phyloP scores from a whole-genome alignment of 2,797 vertebrate genomes.

The Euthynnus affinis region DNA sequence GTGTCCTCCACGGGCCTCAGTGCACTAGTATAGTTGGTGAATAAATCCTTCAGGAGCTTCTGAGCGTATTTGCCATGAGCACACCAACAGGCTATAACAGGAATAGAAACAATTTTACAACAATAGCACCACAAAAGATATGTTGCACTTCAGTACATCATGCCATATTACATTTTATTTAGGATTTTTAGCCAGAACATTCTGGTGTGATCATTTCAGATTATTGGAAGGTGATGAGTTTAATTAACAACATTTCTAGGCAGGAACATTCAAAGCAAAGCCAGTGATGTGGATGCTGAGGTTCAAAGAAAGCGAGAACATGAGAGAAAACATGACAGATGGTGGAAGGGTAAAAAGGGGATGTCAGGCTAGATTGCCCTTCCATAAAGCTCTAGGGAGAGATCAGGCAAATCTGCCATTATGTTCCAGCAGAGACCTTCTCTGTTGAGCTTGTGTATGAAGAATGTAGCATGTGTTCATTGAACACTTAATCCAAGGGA shows the following conservation, averaged over 20 bases:
- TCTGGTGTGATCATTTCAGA: neutral
- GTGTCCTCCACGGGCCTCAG: conserved; percentile 93
- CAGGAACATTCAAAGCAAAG: neutral
- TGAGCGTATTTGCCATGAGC: conserved; percentile 89
- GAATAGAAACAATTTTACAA: conserved; percentile 28
- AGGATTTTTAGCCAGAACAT: neutral
- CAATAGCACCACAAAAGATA: neutral
- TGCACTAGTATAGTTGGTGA: conserved; percentile 85
- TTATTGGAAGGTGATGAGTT: neutral
- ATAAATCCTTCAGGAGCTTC: conserved; percentile 91
- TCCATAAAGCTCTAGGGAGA: conserved; percentile 54
- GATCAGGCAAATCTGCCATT: conserved; percentile 67
- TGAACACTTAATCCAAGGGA: conserved; percentile 47
- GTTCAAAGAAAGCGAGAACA: conserved; percentile 19
- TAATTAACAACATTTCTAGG: neutral
- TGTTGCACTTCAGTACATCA: neutral
- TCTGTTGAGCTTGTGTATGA: conserved; percentile 22
- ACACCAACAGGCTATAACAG: conserved; percentile 82
- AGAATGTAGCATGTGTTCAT: conserved; percentile 26
- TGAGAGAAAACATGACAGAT: conserved; percentile 70
- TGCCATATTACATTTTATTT: neutral
- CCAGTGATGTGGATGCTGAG: neutral
- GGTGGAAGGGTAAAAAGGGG: conserved; percentile 43
- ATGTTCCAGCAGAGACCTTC: conserved; percentile 38
- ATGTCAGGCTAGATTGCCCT: conserved; percentile 51